Percentiles rank a stretch among this genome's conserved stretches.
phyloP scores from a whole-genome alignment of 1,140 invertebrate genomes.

The Condylostylus longicornis region DNA sequence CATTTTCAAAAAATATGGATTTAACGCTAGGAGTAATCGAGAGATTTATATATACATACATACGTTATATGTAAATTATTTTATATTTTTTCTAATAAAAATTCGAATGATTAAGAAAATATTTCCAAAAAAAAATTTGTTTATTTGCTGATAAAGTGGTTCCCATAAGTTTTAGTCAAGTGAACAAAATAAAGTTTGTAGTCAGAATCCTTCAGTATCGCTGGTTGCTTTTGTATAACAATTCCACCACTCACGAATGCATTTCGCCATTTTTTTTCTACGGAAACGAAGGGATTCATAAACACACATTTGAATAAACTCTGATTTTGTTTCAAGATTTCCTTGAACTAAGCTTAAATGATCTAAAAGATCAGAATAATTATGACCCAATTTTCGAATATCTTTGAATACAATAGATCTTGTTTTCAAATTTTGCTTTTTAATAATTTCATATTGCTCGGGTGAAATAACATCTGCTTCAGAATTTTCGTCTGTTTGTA shows the following conservation, averaged over 20 bases:
- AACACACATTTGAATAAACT: conserved; percentile 57
- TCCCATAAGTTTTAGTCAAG: too few species aligned
- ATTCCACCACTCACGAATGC: conserved; percentile 32
- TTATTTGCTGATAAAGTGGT: too few species aligned
- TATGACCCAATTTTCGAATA: conserved; percentile 37
- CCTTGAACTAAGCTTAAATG: conserved; percentile 57
- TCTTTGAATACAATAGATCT: conserved; percentile 39
- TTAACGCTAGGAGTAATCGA: too few species aligned
- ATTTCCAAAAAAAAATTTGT: too few species aligned
- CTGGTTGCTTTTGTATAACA: too few species aligned
- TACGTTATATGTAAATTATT: too few species aligned
- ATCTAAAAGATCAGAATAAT: conserved; percentile 54
- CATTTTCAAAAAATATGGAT: too few species aligned
- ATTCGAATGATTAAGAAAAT: too few species aligned
- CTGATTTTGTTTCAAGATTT: conserved; percentile 46
- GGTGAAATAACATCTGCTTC: not conserved
- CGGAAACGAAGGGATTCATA: conserved; percentile 69
- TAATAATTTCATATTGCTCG: conserved; percentile 32
- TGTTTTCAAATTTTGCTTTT: conserved; percentile 33
- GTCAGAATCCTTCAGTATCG: too few species aligned
- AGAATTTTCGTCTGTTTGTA: not conserved
- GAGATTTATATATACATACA: too few species aligned
- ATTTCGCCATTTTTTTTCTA: conserved; percentile 50
- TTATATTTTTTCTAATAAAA: too few species aligned
- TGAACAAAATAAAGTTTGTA: too few species aligned